phyloP scores from a whole-genome alignment of 2,113 vertebrate species.

The Puffinus mauretanicus region DNA sequence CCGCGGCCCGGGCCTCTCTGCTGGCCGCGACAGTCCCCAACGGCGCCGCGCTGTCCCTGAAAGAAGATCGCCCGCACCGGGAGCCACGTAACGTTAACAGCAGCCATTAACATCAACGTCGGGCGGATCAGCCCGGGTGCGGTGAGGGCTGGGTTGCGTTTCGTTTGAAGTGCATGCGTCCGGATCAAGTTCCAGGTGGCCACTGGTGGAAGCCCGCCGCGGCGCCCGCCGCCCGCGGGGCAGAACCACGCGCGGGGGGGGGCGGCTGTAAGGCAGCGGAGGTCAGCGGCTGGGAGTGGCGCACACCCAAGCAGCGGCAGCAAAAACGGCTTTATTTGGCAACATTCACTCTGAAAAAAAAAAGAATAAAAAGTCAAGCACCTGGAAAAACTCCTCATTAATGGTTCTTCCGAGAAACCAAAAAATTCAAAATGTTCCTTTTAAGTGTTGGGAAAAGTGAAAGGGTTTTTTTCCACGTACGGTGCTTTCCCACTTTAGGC shows the following conservation, averaged over 20 bases:
- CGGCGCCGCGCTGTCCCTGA: too few relatives aligned
- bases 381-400: not conserved
- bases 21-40: accelerated
- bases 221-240: not conserved
- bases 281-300: accelerated
- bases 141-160: not conserved
- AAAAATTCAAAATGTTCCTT: not conserved
- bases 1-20: too few relatives aligned
- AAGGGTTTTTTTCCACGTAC: not conserved
- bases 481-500: not conserved
- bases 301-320: too few relatives aligned
- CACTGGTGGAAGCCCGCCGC: too few relatives aligned
- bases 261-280: not conserved
- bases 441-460: not conserved
- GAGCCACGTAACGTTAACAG: too few relatives aligned
- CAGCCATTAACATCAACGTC: too few relatives aligned
- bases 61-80: too few relatives aligned
- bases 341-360: accelerated
- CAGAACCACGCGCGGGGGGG: too few relatives aligned
- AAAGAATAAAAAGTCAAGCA: too few relatives aligned
- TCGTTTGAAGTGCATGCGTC: not conserved
- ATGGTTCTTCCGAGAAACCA: accelerated
- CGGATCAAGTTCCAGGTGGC: not conserved
- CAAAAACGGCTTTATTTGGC: too few relatives aligned
- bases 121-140: not conserved